Evolutionary conservation across 1,140 invertebrate genomes (phyloP), one percentile per base, ranked within the genome.

Genomic region (Hycleus cichorii): DNA sequence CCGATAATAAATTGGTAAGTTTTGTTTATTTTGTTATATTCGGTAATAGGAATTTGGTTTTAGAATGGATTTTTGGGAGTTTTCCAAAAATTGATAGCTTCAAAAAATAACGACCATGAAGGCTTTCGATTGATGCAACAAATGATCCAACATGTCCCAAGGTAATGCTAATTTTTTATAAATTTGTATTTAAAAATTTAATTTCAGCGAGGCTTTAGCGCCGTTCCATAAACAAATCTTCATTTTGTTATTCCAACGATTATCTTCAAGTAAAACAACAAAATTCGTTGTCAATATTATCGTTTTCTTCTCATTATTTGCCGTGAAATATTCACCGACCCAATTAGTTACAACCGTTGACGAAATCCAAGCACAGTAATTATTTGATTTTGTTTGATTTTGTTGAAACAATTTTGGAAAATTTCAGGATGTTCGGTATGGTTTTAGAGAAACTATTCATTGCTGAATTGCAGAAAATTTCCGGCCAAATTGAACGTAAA

Each of bases 61-160:
- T 76, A 91, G 83, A 87, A 82, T 72, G 91, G 88, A 39, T 80
- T 98, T 57, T 74, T 99, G 7, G 95, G 95, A 18, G 88, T 98
- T 11, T 98, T 97, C 73, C 95, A 98, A 72, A 97, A 98, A 76
- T 76, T 98, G 58, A 93, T 97, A 63, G 90, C 93, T 3, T 97
- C 93, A 0, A 96, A 95, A 78, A 81, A 85, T 0, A 95, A 97
- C 70, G 96, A 98, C 76, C 93, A 97, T 66, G 93, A 98, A 78
- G 96, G 95, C 26, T 97, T 98, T 73, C 84, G 89, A 70, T 75
- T 99, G 1, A 80, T 98, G 25, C 90, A 95, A 74, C 83, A 80
- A 49, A 82, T 98, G 49, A 80, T 97, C 42, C 83, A 86, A 70
- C 79, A 92, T 69, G 80, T 89, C 64, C 82, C 85, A 56, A 75